Conservation (phyloP, 2,888 invertebrate species). For the Euphydryas editha region DNA sequence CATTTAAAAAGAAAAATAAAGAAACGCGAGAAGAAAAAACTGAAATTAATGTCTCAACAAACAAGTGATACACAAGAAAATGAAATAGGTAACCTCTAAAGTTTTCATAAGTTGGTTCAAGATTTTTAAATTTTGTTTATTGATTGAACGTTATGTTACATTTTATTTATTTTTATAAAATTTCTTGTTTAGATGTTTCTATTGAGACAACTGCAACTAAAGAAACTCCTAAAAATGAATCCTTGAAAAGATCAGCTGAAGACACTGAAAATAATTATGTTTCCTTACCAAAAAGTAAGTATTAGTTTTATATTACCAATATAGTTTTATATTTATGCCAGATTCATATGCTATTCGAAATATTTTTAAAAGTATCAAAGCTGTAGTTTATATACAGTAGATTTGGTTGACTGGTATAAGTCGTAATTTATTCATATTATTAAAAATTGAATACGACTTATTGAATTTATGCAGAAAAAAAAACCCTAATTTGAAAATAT, state of each 20-base stretch:
- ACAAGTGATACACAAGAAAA: conserved; percentile 56
- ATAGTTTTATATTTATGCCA: no score
- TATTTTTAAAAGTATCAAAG: no score
- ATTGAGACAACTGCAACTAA: conserved; percentile 18
- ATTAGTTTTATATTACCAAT: neutral
- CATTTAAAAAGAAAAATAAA: conserved; percentile 90
- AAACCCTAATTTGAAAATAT: no score
- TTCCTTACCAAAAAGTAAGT: conserved; percentile 57
- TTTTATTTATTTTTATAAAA: neutral
- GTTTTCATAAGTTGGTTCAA: neutral
- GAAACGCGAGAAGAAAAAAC: conserved; percentile 89
- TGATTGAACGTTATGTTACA: neutral
- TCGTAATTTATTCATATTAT: no score
- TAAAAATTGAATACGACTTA: no score
- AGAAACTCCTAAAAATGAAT: conserved; percentile 30
- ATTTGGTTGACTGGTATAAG: no score
- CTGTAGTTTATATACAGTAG: no score
- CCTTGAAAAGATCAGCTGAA: conserved; percentile 60
- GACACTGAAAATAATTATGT: conserved; percentile 21
- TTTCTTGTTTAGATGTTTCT: conserved; percentile 8
- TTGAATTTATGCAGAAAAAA: no score
- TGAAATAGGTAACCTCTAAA: conserved; percentile 55
- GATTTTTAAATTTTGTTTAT: neutral
- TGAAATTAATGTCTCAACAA: conserved; percentile 81
- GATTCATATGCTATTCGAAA: no score